Base-by-base conservation (phyloP, 2,113 vertebrate species). In the Lanius ludovicianus region DNA sequence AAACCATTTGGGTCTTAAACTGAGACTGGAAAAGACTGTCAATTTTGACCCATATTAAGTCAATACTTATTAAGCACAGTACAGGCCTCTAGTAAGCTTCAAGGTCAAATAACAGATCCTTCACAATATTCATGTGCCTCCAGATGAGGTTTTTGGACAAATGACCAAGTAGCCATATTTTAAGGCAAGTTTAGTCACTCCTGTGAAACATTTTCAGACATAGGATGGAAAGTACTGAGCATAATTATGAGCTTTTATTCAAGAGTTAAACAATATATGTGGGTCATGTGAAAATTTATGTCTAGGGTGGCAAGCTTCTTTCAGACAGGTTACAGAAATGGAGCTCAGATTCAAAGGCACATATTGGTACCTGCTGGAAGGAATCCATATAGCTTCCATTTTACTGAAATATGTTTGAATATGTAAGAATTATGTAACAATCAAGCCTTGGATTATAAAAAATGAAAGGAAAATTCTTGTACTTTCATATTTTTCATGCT, bases 341-440 rank as follows among this genome's bases (percentile, higher is more conserved):
- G 24, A 67, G 75, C 44, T 88, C 39, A 65, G 67, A 81, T 71
- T 33, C 25, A 84, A 65, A 90, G 18, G 49, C 52, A 96, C 83
- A 97, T 97, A 98, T 97, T 98, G 96, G 95, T 97, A 98, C 97
- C 96, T 98, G 95, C 97, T 97, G 96, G 95, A 97, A 94, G 95
- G 91, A 96, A 97, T 37, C 14, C 17, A 33, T 35, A 81, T 68
- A 98, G 91, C 95, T 98, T 97, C 93, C 94, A 98, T 95, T 98
- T 97, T 97, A 98, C 95, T 96, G 95, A 84, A 44, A 24, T 84
- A 87, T 97, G 89, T 98, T 97, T 97, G 93, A 98, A 98, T 96
- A 97, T 94, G 93, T 96, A 97, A 98, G 87, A 97, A 96, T 69
- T 92, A 94, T 96, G 96, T 95, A 97, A 97, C 96, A 97, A 97